phyloP scores from a whole-genome alignment of 2,888 invertebrate species.

The Drosophila heteroneura region DNA sequence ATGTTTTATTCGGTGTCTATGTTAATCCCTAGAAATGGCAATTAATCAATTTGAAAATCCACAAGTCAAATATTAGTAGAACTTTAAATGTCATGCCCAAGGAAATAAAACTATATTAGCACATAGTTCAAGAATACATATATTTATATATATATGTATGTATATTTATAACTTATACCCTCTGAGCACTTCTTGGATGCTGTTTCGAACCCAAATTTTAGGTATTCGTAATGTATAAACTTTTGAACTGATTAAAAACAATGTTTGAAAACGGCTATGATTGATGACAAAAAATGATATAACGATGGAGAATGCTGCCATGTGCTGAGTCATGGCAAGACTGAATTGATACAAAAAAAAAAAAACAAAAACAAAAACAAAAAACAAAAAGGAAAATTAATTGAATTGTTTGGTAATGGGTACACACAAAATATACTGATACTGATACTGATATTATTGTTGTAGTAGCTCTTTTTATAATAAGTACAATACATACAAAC shows the following conservation, averaged over 20 bases:
- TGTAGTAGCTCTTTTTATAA: constrained; percentile 73
- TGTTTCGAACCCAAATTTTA: constrained; percentile 53
- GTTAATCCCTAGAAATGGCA: constrained; percentile 70
- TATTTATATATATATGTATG: constrained; percentile 28
- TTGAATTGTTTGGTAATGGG: constrained; percentile 67
- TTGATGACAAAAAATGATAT: constrained; percentile 22
- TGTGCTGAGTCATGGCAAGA: constrained; percentile 65
- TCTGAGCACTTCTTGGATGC: constrained; percentile 63
- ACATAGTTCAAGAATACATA: constrained; percentile 14
- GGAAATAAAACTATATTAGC: constrained; percentile 31
- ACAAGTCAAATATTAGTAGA: constrained; percentile 64
- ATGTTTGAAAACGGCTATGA: constrained; percentile 42
- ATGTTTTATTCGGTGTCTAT: constrained; percentile 77
- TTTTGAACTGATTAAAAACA: constrained; percentile 57
- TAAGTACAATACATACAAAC: constrained; percentile 40
- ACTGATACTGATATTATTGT: constrained; percentile 78
- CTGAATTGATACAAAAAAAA: constrained; percentile 70
- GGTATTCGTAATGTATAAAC: constrained; percentile 52
- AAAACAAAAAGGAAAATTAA: constrained; percentile 45
- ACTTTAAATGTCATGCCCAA: constrained; percentile 49
- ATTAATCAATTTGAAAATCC: constrained; percentile 69
- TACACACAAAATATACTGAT: constrained; percentile 59
- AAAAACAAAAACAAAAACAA: constrained; percentile 26
- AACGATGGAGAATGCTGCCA: constrained; percentile 53
- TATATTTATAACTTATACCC: constrained; percentile 46